Base-by-base conservation (phyloP, 2,797 vertebrate species). In the Sylvilagus floridanus region DNA sequence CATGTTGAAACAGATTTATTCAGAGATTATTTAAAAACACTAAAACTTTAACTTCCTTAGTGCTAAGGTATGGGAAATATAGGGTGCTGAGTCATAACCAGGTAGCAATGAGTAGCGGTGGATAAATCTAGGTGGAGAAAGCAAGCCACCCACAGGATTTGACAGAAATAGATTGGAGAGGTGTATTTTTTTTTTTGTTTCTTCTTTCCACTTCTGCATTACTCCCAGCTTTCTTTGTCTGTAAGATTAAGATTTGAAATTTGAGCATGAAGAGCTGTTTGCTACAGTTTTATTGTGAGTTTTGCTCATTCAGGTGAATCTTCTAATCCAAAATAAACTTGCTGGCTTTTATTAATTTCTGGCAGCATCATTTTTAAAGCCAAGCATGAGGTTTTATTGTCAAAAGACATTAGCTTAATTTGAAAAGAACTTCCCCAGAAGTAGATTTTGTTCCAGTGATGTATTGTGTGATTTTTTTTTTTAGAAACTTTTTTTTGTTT, bases 291-390 rank as follows among this genome's bases (percentile, higher is more conserved):
- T 63, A 19, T 60, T 54, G 3, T 76, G 62, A 93, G 30, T 93
- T 91, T 95, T 96, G 72, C 82, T 94, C 89, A 91, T 84, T 96
- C 94, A 83, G 68, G 72, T 50, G 66, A 11, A 71, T 17, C 69
- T 96, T 97, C 85, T 72, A 89, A 62, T 88, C 30, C 88, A 95
- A 96, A 97, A 42, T 17, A 82, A 96, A 17, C 12, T 63, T 32
- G 94, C 63, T 75, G 13, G 12, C 5, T 90, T 96, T 94, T 96
- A 84, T 63, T 95, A 19, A 47, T 95, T 76, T 94, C 11, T 94
- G 28, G 42, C 9, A 84, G 26, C 42, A 65, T 91, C 1, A 17
- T n/a, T 71, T 71, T 93, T 81, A 69, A 84, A 95, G 66, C 30
- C 30, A 94, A 78, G 5, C 28, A 71, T 86, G 54, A 10, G 10